phyloP scores from a whole-genome alignment of 2,888 invertebrate genomes.

The Apodemia hepburni region DNA sequence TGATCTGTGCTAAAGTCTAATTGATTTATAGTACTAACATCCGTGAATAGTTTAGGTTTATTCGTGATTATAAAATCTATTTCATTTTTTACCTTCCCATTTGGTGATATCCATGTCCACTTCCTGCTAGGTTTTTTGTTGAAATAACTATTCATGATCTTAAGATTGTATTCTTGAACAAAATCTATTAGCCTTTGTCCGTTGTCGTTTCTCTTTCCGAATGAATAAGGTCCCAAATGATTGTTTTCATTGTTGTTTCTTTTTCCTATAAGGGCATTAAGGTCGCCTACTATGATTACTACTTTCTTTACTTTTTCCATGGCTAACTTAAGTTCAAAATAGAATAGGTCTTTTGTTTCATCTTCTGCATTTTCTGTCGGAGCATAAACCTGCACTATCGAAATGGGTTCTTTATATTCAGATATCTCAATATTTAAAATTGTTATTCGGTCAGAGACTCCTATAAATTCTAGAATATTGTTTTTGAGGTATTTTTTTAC shows the following conservation, averaged over 20 bases:
- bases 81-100: slow-evolving; percentile 21
- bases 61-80: slow-evolving; percentile 32
- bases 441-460: slow-evolving; percentile 26
- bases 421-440: slow-evolving; percentile 25
- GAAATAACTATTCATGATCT: slow-evolving; percentile 16
- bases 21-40: slow-evolving; percentile 4
- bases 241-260: slow-evolving; percentile 26
- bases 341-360: too few species aligned
- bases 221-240: slow-evolving; percentile 22
- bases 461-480: too few species aligned
- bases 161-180: too few species aligned
- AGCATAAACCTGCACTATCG: slow-evolving; percentile 28
- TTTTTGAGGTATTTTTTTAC: slow-evolving; percentile 23
- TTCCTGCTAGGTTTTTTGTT: slow-evolving; percentile 27
- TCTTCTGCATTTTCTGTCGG: slow-evolving; percentile 19
- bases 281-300: slow-evolving; percentile 30
- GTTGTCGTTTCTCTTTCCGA: slow-evolving; percentile 29
- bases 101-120: slow-evolving; percentile 33
- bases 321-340: too few species aligned
- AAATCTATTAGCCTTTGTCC: slow-evolving; percentile 27
- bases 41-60: slow-evolving; percentile 20
- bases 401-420: slow-evolving; percentile 7
- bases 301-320: slow-evolving; percentile 7
- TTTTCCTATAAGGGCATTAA: slow-evolving; percentile 28
- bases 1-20: slow-evolving; percentile 18